phyloP scores from a whole-genome alignment of 1,140 invertebrate species.

The Saccostrea echinata region DNA sequence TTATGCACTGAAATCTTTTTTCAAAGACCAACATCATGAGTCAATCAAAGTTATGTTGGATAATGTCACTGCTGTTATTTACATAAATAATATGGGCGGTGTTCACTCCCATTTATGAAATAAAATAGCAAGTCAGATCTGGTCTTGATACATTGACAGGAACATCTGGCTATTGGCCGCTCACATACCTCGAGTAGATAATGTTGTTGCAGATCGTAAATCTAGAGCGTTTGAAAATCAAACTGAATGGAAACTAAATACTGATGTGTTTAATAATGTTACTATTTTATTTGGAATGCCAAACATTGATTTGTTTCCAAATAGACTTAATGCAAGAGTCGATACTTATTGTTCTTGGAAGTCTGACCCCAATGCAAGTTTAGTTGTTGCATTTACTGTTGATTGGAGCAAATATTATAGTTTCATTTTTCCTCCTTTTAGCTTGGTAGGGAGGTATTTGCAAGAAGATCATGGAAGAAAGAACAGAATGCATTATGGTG shows the following conservation, averaged over 20 bases:
- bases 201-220: constrained; percentile 53
- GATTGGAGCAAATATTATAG: too few species aligned
- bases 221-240: constrained; percentile 53
- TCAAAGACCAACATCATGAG: too few species aligned
- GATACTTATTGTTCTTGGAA: constrained; percentile 57
- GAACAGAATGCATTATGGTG: constrained; percentile 49
- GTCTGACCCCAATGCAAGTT: constrained; percentile 57
- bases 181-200: constrained; percentile 57
- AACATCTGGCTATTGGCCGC: constrained; percentile 52
- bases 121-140: constrained; percentile 59
- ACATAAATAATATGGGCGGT: too few species aligned
- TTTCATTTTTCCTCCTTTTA: too few species aligned
- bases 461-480: constrained; percentile 56
- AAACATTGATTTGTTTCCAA: constrained; percentile 64
- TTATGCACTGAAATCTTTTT: too few species aligned
- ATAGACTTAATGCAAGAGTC: constrained; percentile 57
- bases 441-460: constrained; percentile 41
- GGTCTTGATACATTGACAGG: constrained; percentile 58
- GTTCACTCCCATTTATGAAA: too few species aligned
- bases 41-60: constrained; percentile 1
- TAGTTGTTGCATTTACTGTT: constrained; percentile 64
- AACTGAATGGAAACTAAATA: too few species aligned
- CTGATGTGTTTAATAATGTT: constrained; percentile 47
- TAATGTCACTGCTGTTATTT: constrained; percentile 57
- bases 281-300: constrained; percentile 2